Evolutionary conservation across 1,140 invertebrate species (phyloP).

Genomic region (Copidosoma floridanum): DNA sequence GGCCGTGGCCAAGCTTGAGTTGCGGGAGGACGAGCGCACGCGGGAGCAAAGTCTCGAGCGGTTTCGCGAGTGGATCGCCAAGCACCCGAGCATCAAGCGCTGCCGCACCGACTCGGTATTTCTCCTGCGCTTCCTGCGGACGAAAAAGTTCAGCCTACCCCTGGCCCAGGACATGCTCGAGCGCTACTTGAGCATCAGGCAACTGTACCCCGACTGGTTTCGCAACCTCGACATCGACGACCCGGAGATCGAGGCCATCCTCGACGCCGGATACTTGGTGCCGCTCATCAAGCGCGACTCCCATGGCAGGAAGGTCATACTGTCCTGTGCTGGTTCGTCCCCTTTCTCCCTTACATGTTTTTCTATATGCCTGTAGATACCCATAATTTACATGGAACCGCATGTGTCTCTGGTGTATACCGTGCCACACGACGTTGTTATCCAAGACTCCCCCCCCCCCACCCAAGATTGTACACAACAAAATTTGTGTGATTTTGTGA

Average conservation of each 20-base stretch:
- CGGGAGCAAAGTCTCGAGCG: constrained; percentile 69
- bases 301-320: constrained; percentile 71
- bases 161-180: constrained; percentile 82
- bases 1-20: constrained; percentile 65
- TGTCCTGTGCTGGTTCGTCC: constrained; percentile 72
- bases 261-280: constrained; percentile 78
- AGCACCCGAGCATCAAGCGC: constrained; percentile 72
- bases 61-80: constrained; percentile 74
- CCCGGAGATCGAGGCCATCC: constrained; percentile 71
- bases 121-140: constrained; percentile 78
- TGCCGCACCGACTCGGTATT: constrained; percentile 78
- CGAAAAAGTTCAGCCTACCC: constrained; percentile 82
- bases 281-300: constrained; percentile 73
- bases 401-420: no score
- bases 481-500: not conserved
- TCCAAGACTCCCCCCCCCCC: not conserved
- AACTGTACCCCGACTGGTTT: constrained; percentile 82
- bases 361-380: no score
- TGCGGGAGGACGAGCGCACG: constrained; percentile 70
- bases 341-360: no score
- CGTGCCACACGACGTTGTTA: no score
- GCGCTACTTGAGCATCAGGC: constrained; percentile 77
- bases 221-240: constrained; percentile 71
- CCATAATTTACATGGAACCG: no score
- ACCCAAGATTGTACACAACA: not conserved